phyloP scores from a whole-genome alignment of 2,113 vertebrate species.

The Eudyptes chrysolophus region DNA sequence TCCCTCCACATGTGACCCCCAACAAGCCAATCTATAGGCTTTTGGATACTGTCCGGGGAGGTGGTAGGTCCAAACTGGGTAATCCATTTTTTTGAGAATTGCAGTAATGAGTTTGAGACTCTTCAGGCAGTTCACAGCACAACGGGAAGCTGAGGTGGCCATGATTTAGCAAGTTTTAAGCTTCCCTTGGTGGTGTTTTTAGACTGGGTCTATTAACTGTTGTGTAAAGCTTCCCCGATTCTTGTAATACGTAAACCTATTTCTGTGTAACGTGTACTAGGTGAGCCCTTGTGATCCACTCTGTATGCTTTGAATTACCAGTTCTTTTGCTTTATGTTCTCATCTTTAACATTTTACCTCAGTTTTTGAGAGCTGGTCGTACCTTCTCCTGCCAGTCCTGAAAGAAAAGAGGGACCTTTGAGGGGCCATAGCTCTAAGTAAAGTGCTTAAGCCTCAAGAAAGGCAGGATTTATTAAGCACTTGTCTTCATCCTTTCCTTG shows the following conservation, averaged over 20 bases:
- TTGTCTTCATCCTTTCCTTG: background rate
- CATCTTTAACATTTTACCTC: background rate
- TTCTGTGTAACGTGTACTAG: background rate
- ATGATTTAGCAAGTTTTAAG: background rate
- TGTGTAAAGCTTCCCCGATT: background rate
- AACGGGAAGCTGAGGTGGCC: background rate
- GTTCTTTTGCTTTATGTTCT: background rate
- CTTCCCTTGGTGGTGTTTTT: background rate
- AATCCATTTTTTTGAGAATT: background rate
- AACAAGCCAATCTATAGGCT: background rate
- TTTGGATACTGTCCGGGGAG: background rate
- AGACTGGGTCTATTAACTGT: background rate
- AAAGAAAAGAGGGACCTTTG: background rate
- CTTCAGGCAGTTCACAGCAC: background rate
- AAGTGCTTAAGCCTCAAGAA: background rate
- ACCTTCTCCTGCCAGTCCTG: background rate
- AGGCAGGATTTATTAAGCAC: background rate
- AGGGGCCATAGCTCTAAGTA: background rate
- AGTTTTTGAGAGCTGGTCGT: background rate
- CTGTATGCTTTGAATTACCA: background rate
- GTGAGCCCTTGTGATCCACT: background rate
- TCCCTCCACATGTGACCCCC: accelerated
- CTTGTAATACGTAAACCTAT: background rate
- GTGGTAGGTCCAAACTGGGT: background rate
- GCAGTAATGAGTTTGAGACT: background rate